Evolutionary conservation across 2,888 invertebrate species (phyloP).

Genomic region (Gymnosoma rotundatum): DNA sequence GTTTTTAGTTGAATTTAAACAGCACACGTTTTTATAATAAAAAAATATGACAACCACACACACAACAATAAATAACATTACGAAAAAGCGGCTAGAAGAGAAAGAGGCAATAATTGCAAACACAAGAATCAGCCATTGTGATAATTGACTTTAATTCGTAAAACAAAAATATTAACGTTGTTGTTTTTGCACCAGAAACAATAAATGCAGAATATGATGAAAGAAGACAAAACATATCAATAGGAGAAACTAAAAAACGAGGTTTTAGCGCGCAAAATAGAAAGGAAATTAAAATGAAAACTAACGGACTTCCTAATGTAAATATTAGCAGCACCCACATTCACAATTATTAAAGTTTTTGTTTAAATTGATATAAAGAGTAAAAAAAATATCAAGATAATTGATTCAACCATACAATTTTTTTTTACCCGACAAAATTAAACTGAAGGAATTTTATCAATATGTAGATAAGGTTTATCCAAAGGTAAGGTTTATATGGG

Average conservation of each 20-base stretch:
- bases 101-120: constrained; percentile 57
- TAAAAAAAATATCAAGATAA: too few relatives aligned
- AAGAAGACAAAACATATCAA: constrained; percentile 15
- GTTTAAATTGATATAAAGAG: too few relatives aligned
- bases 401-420: too few relatives aligned
- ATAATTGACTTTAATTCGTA: constrained; percentile 14
- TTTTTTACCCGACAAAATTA: too few relatives aligned
- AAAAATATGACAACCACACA: constrained; percentile 42
- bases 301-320: not conserved
- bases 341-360: too few relatives aligned
- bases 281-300: constrained; percentile 19
- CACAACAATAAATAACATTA: constrained; percentile 27
- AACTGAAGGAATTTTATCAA: too few relatives aligned
- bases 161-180: not conserved
- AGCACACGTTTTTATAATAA: not conserved
- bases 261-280: constrained; percentile 45
- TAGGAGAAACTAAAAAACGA: not conserved
- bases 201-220: not conserved
- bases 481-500: too few relatives aligned
- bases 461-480: too few relatives aligned
- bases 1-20: constrained; percentile 1
- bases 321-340: too few relatives aligned
- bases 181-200: constrained; percentile 2
- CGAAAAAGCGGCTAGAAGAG: constrained; percentile 49
- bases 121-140: constrained; percentile 22